These are phyloP conservation scores for Ichneumoninae sp. DNA, from an alignment of 2,888 invertebrate species.

Conservation along the genomic window DNA sequence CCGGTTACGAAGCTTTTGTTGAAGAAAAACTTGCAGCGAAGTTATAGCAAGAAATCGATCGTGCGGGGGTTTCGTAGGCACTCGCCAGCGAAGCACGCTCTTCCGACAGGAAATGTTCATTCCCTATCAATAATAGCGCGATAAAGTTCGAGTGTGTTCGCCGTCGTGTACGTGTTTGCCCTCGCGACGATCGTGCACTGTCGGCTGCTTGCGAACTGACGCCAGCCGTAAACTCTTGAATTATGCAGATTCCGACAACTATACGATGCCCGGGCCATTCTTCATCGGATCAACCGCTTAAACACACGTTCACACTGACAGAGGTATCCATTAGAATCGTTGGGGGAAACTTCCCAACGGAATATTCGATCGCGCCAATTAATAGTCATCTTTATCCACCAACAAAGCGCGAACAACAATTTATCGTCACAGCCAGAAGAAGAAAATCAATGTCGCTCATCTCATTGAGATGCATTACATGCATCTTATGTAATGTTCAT, in stretches of 20 bases:
- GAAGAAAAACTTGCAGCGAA: slow-evolving; percentile 20
- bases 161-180: slow-evolving; percentile 50
- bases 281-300: slow-evolving; percentile 32
- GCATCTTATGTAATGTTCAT: too few species aligned
- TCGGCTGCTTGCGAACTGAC: slow-evolving; percentile 41
- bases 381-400: not conserved
- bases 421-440: too few species aligned
- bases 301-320: not conserved
- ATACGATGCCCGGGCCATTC: slow-evolving; percentile 2
- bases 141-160: slow-evolving; percentile 22
- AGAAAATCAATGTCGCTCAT: too few species aligned
- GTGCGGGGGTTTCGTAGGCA: slow-evolving; percentile 12
- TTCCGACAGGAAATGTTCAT: slow-evolving; percentile 40
- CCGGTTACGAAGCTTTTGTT: slow-evolving; percentile 2
- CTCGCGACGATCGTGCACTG: slow-evolving; percentile 45
- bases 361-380: not conserved
- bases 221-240: slow-evolving; percentile 58
- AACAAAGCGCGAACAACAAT: not conserved
- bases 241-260: slow-evolving; percentile 59
- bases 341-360: not conserved
- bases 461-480: too few species aligned
- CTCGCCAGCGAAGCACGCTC: not conserved
- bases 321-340: not conserved
- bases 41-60: slow-evolving; percentile 48
- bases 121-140: slow-evolving; percentile 21